These are phyloP conservation scores for Mungos mungo DNA, from an alignment of 2,113 vertebrate genomes.

Conservation along the genomic window DNA sequence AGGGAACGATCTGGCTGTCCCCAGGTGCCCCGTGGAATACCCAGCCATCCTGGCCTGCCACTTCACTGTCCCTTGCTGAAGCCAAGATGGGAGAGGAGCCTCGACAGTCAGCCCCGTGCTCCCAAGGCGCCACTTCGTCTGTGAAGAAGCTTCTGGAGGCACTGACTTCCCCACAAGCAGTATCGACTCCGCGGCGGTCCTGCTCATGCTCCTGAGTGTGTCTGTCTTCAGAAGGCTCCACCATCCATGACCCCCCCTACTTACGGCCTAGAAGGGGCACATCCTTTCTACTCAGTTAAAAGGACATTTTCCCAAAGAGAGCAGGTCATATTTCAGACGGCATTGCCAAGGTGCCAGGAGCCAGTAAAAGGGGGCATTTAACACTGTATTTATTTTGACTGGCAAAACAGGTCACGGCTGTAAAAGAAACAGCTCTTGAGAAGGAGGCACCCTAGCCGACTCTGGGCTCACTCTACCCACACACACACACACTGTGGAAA, in stretches of 20 bases:
- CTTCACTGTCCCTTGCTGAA: not conserved
- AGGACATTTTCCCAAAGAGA: conserved; percentile 53
- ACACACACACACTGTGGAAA: conserved; percentile 69
- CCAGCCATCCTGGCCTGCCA: not conserved
- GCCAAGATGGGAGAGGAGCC: not conserved
- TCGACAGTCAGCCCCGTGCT: not conserved
- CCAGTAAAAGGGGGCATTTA: conserved; percentile 78
- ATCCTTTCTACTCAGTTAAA: conserved; percentile 62
- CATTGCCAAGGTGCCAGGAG: conserved; percentile 63
- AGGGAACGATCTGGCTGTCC: not conserved
- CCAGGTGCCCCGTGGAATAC: not conserved
- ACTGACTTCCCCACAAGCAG: not conserved
- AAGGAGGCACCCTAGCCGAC: conserved; percentile 55
- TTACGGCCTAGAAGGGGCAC: not conserved
- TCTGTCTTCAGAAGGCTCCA: not conserved
- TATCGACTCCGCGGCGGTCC: fast-evolving
- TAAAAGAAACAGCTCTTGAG: conserved; percentile 77
- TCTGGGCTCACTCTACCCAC: conserved; percentile 66
- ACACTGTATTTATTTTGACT: conserved; percentile 80
- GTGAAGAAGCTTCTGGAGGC: not conserved
- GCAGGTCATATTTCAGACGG: conserved; percentile 70
- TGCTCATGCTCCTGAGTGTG: not conserved
- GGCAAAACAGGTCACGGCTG: conserved; percentile 79
- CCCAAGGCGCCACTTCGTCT: not conserved
- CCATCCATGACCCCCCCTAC: conserved; percentile 8